phyloP scores from a whole-genome alignment of 1,140 invertebrate species.

The Bombus confusus region DNA sequence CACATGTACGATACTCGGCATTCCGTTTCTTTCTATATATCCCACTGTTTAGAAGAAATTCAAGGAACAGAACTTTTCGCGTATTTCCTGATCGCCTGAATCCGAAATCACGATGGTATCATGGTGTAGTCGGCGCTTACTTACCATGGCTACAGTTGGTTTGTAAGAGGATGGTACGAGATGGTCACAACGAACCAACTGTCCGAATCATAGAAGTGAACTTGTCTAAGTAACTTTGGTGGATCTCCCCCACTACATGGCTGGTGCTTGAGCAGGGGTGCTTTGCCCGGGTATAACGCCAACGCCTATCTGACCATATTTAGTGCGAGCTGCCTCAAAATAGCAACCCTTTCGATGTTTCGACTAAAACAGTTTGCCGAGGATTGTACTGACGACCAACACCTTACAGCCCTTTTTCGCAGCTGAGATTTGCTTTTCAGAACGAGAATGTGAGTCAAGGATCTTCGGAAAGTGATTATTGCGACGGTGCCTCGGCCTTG shows the following conservation, averaged over 20 bases:
- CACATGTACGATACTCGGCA: slow-evolving; percentile 1
- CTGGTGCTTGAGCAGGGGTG: slow-evolving; percentile 73
- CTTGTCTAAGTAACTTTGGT: slow-evolving; percentile 82
- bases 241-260: slow-evolving; percentile 74
- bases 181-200: slow-evolving; percentile 82
- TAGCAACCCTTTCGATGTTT: slow-evolving; percentile 75
- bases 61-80: not conserved
- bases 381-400: slow-evolving; percentile 43
- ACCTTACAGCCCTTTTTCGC: slow-evolving; percentile 29
- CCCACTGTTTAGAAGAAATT: slow-evolving; percentile 17
- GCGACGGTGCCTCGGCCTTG: not conserved
- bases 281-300: slow-evolving; percentile 74
- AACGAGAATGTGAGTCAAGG: slow-evolving; percentile 65
- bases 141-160: slow-evolving; percentile 77
- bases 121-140: slow-evolving; percentile 52
- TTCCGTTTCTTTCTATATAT: not conserved
- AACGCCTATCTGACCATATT: slow-evolving; percentile 82
- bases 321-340: slow-evolving; percentile 80
- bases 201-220: slow-evolving; percentile 79
- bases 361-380: slow-evolving; percentile 77
- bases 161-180: slow-evolving; percentile 76
- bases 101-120: slow-evolving; percentile 20
- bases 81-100: not conserved
- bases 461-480: slow-evolving; percentile 27
- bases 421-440: slow-evolving; percentile 26